Percentiles rank a stretch among this genome's conserved stretches.
phyloP scores from a whole-genome alignment of 2,888 invertebrate species.

The Lypha dubia region DNA sequence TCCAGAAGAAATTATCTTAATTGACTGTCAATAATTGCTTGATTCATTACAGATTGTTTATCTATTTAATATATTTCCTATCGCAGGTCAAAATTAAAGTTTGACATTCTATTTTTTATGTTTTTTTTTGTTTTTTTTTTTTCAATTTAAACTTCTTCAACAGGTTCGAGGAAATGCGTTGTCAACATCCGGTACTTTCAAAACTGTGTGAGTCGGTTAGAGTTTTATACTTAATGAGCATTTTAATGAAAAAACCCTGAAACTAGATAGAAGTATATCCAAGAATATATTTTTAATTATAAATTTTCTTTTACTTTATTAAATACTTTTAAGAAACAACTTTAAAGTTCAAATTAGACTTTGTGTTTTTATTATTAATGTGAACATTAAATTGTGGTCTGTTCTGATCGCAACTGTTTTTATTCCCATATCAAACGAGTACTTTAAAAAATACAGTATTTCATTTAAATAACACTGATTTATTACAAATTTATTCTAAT shows the following conservation, averaged over 20 bases:
- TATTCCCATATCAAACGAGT: not conserved
- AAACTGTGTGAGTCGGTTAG: not conserved
- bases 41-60: not conserved
- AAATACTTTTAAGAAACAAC: not conserved
- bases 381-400: not conserved
- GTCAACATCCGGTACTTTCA: not conserved
- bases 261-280: not conserved
- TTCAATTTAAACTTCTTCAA: not conserved
- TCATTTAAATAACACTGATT: conserved; percentile 58
- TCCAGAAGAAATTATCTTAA: conserved; percentile 15
- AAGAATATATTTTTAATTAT: not conserved
- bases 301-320: not conserved
- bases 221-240: not conserved
- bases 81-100: not conserved
- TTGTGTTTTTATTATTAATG: not conserved
- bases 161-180: not conserved
- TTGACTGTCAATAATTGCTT: conserved; percentile 24
- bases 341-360: not conserved
- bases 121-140: not conserved
- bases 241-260: not conserved
- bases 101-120: not conserved
- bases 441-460: not conserved
- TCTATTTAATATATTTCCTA: not conserved
- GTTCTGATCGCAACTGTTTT: not conserved
- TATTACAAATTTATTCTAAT: conserved; percentile 58